Base-by-base conservation (phyloP, 2,888 invertebrate genomes). In the Sinhomidia bicolor region DNA sequence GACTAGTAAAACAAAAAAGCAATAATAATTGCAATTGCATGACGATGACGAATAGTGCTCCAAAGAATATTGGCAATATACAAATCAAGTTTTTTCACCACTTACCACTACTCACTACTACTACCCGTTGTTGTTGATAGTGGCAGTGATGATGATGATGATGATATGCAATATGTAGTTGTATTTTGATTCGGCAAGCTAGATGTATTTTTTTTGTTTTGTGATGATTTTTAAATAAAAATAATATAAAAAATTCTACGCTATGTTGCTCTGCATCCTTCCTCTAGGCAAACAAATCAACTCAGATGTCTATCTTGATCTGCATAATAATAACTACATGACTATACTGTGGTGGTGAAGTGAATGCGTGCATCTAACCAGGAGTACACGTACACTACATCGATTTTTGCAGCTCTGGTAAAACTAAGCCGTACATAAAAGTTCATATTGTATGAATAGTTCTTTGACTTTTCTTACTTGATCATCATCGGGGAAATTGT, bases 281-380 rank as follows among this genome's bases (percentile, higher is more conserved):
- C 57, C 85, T 85, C 23, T 51, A 47, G 85, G 86, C 81, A 74
- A 81, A 71, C 57, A 82, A 87, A 82, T 87, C 81, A 87, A 87
- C 54, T 82, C 74, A 82, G 41, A 71, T 74, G 86, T 54, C 79
- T 79, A 41, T 44, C 51, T 68, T 80, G 85, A 86, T 86, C 80
- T 79, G 85, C 78, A 86, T 85, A 82, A 20, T 85, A 82, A 20
- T 51, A 47, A 54, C 71, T 41, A 36, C 68, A 68, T 36, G 62
- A 23, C 20, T 36, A 9, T 20, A 17, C 20, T 17, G 9, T 78
- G 32, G 10, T 36, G 36, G 36, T 12, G 23, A n/a, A 44, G 23
- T 32, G 51, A 17, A n/a, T 20, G 29, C 36, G 32, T 60, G 23
- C 20, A 76, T 9, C 36, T 26, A 47, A 47, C n/a, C n/a, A n/a